Base-by-base conservation (phyloP, 2,113 vertebrate genomes). In the Pimephales promelas region DNA sequence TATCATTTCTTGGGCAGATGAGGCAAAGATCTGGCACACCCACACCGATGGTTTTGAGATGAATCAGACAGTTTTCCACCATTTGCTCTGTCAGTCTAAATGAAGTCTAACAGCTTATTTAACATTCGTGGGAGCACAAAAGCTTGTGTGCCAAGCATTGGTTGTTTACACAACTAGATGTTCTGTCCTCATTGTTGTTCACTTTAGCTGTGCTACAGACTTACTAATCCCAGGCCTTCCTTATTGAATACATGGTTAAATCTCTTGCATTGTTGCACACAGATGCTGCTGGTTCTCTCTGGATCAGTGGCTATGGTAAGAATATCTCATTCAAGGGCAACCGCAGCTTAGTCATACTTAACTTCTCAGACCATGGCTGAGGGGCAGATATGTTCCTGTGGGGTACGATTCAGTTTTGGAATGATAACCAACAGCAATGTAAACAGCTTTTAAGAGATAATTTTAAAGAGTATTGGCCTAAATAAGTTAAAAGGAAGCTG, bases 101-200 rank as follows among this genome's bases (percentile, higher is more conserved):
- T 14, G 57, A 84, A 78, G 70, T 45, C 54, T 57, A 72, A 73
- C 18, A 68, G 74, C 54, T 78, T 84, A 79, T 22, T 86, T 83
- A 73, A 45, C 49, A 49, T 64, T 54, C 77, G 70, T 24, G 22
- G 47, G 13, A 54, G 68, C 76, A 43, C 57, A 79, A 31, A 64
- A 49, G 40, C 34, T 24, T 20, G 22, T 36, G 61, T 79, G 85
- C 70, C 18, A 84, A 84, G 52, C n/a, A 54, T 9, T 45, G 57
- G 40, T 45, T 83, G 85, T 84, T 88, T 83, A 82, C 36, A 86
- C 76, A 83, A 84, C 78, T 75, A 56, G 36, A 81, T 56, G 43
- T 71, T 79, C 34, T 47, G 52, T 73, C 54, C 83, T 62, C 20
- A 61, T 79, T 82, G 47, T 83, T 75, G 74, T 77, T 85, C 83